Conservation (phyloP, 2,888 invertebrate genomes). For the Lepidochrysops patricia region DNA sequence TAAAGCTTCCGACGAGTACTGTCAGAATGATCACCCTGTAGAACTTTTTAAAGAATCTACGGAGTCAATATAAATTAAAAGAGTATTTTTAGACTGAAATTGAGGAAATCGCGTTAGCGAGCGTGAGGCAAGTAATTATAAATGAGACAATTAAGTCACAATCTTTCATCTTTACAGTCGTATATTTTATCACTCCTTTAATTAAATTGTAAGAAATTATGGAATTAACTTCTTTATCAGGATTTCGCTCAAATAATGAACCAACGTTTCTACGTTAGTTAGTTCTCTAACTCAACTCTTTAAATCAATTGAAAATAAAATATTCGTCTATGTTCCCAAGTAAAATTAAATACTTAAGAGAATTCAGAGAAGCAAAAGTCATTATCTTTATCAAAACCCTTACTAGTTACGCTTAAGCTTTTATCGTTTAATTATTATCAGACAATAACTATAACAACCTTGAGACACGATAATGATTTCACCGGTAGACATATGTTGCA, state of each 20-base stretch:
- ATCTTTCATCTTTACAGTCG: neutral
- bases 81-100: no score
- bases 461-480: no score
- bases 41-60: no score
- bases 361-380: neutral
- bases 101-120: no score
- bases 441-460: no score
- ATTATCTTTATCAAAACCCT: neutral
- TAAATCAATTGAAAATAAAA: neutral
- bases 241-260: neutral
- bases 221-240: neutral
- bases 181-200: constrained; percentile 1
- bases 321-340: neutral
- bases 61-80: no score
- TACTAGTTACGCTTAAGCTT: neutral
- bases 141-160: neutral
- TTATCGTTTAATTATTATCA: no score
- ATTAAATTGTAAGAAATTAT: neutral
- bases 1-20: no score
- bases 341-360: neutral
- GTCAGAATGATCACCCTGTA: no score
- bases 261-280: no score
- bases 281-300: neutral
- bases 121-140: neutral
- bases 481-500: no score